Conservation (phyloP, 2,888 invertebrate genomes). For the Acanthoscelides obtectus region DNA sequence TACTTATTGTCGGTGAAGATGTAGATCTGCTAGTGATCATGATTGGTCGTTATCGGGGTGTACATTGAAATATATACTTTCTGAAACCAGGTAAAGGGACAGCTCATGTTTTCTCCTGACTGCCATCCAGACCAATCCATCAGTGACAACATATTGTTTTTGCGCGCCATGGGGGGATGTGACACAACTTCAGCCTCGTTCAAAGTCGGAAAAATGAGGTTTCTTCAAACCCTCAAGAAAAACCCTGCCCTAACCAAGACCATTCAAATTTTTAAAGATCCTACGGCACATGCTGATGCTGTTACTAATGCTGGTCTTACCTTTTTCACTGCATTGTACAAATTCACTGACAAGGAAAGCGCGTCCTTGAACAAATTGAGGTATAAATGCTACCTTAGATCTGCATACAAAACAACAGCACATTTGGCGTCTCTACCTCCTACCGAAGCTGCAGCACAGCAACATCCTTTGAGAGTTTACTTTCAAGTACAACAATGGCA, state of each 20-base stretch:
- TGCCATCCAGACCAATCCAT: slow-evolving; percentile 10
- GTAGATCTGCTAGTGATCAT: slow-evolving; percentile 28
- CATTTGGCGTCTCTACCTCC: background rate
- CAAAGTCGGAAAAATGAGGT: slow-evolving; percentile 18
- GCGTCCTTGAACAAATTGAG: background rate
- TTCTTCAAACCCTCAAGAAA: slow-evolving; percentile 17
- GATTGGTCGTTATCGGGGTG: slow-evolving; percentile 8
- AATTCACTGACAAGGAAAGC: background rate
- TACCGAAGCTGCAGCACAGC: background rate
- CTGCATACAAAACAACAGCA: background rate
- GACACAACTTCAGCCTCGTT: slow-evolving; percentile 16
- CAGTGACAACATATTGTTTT: slow-evolving; percentile 6
- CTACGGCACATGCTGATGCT: background rate
- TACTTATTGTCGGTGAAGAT: slow-evolving; percentile 20
- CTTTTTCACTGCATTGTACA: background rate
- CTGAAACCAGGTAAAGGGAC: slow-evolving; percentile 17
- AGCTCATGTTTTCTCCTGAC: slow-evolving; percentile 9
- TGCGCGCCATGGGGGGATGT: slow-evolving; percentile 7
- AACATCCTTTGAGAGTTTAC: background rate
- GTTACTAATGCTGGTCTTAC: background rate
- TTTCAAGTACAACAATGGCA: background rate
- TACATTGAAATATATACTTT: slow-evolving; percentile 11
- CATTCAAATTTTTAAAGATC: slow-evolving; percentile 9
- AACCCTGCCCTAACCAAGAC: slow-evolving; percentile 7
- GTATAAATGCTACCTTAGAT: background rate